phyloP scores from a whole-genome alignment of 92 coral and sea anemone species.

The Virgularia gustaviana region DNA sequence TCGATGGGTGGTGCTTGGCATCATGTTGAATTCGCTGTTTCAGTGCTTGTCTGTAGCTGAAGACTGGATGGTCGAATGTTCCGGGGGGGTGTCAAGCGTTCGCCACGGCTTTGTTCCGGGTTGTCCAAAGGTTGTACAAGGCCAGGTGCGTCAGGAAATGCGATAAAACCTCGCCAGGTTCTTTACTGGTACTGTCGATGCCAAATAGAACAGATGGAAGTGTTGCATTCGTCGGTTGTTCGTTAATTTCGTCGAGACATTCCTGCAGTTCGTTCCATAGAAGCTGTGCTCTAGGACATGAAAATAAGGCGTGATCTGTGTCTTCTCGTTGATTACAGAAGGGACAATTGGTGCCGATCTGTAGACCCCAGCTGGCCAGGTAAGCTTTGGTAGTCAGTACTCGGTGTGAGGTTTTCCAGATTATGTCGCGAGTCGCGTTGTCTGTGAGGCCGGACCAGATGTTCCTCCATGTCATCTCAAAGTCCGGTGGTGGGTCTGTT shows the following conservation, averaged over 20 bases:
- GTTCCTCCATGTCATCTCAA: background rate
- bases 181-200: no score
- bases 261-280: slow-evolving; percentile 10
- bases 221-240: no score
- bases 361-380: background rate
- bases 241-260: background rate
- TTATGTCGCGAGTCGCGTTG: background rate
- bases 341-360: slow-evolving; percentile 1
- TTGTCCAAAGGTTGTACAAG: no score
- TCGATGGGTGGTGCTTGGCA: no score
- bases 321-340: slow-evolving; percentile 12
- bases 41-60: no score
- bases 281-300: background rate
- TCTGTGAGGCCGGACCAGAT: background rate
- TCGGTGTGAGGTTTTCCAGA: slow-evolving; percentile 5
- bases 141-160: no score
- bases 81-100: no score
- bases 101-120: no score
- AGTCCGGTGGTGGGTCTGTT: background rate
- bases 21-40: no score
- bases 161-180: no score
- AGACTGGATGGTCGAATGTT: no score
- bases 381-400: slow-evolving; percentile 7
- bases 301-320: slow-evolving; percentile 24
- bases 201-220: no score